Base-by-base conservation (phyloP, 2,113 vertebrate genomes). In the Chinchilla lanigera region DNA sequence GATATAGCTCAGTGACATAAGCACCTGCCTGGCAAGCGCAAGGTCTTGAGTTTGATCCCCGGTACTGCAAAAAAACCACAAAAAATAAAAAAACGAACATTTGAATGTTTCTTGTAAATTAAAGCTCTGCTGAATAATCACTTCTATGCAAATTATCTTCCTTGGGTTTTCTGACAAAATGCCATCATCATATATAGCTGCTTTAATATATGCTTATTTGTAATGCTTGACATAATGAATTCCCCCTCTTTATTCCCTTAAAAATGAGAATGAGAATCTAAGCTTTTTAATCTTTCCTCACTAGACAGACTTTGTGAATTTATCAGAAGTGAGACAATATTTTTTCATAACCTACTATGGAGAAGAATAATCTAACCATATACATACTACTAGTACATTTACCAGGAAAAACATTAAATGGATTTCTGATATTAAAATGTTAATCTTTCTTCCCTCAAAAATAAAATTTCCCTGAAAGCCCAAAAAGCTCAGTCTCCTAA, bases 51-150 rank as follows among this genome's bases (percentile, higher is more conserved):
- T n/a, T n/a, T n/a, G n/a, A n/a, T n/a, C n/a, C n/a, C n/a, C n/a
- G n/a, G n/a, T n/a, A n/a, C n/a, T n/a, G n/a, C n/a, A n/a, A n/a
- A n/a, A n/a, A n/a, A n/a, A n/a, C n/a, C n/a, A n/a, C n/a, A n/a
- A n/a, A n/a, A n/a, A n/a, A n/a, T n/a, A n/a, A n/a, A n/a, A n/a
- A n/a, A n/a, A n/a, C n/a, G n/a, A n/a, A n/a, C n/a, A n/a, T n/a
- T n/a, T n/a, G n/a, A 97, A 97, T 92, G 75, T 94, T 98, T 98
- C 96, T 95, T 98, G 95, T 95, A 98, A 98, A 98, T 98, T 98
- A 98, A 98, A 91, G 80, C 88, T 80, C 0, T 11, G 73, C 77
- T 98, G 97, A 98, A 97, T 97, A 98, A 98, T 97, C 97, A 98
- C 92, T 96, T 97, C 89, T 93, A 92, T 90, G 97, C 89, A 98